Conservation (phyloP, 2,113 vertebrate species). For the Neolamprologus tretocephalus region DNA sequence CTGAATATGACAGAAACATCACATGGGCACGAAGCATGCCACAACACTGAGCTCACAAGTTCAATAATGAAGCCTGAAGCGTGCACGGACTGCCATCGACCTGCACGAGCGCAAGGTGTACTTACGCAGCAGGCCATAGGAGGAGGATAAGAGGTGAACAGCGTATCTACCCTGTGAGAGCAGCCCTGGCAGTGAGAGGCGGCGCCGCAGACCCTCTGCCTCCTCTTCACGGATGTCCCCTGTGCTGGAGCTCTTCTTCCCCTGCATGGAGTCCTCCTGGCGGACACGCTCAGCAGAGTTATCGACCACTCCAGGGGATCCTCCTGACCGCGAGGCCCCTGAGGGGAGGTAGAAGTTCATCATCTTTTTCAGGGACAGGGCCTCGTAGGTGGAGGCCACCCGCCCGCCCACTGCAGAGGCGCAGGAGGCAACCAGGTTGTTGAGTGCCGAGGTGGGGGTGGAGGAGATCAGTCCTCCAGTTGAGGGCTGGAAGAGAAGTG, state of each 20-base stretch:
- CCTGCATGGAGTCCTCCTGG: conserved; percentile 83
- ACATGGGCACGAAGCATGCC: neutral
- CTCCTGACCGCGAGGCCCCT: neutral
- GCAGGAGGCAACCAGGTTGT: conserved; percentile 90
- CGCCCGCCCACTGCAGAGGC: conserved; percentile 90
- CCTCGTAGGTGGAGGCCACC: conserved; percentile 92
- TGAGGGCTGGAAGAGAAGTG: conserved; percentile 56
- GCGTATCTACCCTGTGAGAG: conserved; percentile 90
- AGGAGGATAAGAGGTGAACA: conserved; percentile 67
- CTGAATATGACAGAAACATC: neutral
- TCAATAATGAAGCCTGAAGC: neutral
- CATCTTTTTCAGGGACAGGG: conserved; percentile 90
- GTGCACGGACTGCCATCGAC: neutral
- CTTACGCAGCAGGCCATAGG: conserved; percentile 63
- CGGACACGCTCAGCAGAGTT: conserved; percentile 76
- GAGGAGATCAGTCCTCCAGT: conserved; percentile 14
- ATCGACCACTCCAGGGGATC: conserved; percentile 51
- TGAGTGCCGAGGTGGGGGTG: conserved; percentile 73
- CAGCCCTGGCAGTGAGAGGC: conserved; percentile 92
- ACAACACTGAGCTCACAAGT: neutral
- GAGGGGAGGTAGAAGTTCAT: conserved; percentile 84
- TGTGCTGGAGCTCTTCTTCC: conserved; percentile 95
- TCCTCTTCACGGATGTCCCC: conserved; percentile 94
- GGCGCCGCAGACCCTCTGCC: conserved; percentile 81
- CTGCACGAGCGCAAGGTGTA: conserved; percentile 4